Evolutionary conservation across 2,113 vertebrate species (phyloP).

Genomic region (Oceanites oceanicus): DNA sequence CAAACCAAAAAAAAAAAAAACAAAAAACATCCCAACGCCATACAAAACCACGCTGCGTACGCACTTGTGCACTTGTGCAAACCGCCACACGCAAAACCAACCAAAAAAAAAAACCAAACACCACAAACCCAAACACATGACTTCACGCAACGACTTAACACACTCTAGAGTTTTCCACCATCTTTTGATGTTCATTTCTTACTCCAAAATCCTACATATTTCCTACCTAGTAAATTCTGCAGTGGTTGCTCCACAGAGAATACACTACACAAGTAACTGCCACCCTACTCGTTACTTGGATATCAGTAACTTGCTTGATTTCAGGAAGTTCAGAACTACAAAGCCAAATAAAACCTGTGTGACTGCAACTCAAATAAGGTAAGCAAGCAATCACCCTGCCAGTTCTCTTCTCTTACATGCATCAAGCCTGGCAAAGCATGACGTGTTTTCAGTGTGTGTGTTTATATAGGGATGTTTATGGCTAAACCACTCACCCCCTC

Average conservation of each 20-base stretch:
- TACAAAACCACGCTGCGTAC: background rate
- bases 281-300: rapidly evolving
- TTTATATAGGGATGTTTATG: rapidly evolving
- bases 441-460: rapidly evolving
- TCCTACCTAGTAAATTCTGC: background rate
- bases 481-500: no score
- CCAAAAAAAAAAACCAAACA: no score
- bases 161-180: background rate
- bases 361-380: rapidly evolving
- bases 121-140: rapidly evolving
- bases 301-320: background rate
- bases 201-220: background rate
- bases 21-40: background rate
- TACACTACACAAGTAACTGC: rapidly evolving
- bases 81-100: background rate
- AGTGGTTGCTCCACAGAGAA: background rate
- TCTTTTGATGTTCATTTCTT: rapidly evolving
- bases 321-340: background rate
- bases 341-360: background rate
- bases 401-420: rapidly evolving
- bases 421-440: rapidly evolving
- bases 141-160: rapidly evolving
- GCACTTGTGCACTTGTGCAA: background rate
- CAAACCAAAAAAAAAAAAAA: background rate
- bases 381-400: background rate